phyloP scores from a whole-genome alignment of 2,888 invertebrate genomes.

The Macrosiphum euphorbiae region DNA sequence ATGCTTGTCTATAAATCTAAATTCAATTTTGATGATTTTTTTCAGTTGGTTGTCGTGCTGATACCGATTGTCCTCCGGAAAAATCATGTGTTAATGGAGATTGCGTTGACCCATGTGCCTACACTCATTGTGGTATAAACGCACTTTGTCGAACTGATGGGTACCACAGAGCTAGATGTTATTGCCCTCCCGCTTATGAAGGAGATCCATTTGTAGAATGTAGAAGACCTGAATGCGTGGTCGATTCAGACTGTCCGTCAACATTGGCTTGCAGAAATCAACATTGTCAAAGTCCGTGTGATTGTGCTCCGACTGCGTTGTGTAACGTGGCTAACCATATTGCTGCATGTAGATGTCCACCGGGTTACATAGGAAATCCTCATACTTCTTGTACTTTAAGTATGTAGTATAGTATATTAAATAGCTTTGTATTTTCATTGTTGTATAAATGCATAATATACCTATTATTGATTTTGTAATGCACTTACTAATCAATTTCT shows the following conservation, averaged over 20 bases:
- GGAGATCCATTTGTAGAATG: slow-evolving; percentile 80
- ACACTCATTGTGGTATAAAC: slow-evolving; percentile 84
- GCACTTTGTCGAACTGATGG: slow-evolving; percentile 83
- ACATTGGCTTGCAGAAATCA: slow-evolving; percentile 84
- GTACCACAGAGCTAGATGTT: slow-evolving; percentile 84
- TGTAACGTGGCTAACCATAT: slow-evolving; percentile 83
- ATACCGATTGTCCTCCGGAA: slow-evolving; percentile 85
- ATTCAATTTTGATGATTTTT: slow-evolving; percentile 66
- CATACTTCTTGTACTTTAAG: slow-evolving; percentile 77
- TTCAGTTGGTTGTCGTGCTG: slow-evolving; percentile 85
- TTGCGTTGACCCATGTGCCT: slow-evolving; percentile 84
- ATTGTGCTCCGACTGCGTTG: slow-evolving; percentile 82
- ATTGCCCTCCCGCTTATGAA: slow-evolving; percentile 80
- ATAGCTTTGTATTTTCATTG: background rate
- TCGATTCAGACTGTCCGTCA: slow-evolving; percentile 82
- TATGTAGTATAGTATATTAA: slow-evolving; percentile 69
- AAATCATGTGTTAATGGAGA: slow-evolving; percentile 86
- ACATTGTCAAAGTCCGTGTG: slow-evolving; percentile 86
- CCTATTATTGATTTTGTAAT: background rate
- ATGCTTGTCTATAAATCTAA: background rate
- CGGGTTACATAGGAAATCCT: slow-evolving; percentile 86
- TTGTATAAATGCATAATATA: background rate
- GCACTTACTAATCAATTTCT: slow-evolving; percentile 9
- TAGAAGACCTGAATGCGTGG: slow-evolving; percentile 68
- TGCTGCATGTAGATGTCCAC: slow-evolving; percentile 85